Percentiles rank a stretch among this genome's conserved stretches.
Conservation (phyloP, 2,888 invertebrate genomes). For the Agrochola lychnidis region DNA sequence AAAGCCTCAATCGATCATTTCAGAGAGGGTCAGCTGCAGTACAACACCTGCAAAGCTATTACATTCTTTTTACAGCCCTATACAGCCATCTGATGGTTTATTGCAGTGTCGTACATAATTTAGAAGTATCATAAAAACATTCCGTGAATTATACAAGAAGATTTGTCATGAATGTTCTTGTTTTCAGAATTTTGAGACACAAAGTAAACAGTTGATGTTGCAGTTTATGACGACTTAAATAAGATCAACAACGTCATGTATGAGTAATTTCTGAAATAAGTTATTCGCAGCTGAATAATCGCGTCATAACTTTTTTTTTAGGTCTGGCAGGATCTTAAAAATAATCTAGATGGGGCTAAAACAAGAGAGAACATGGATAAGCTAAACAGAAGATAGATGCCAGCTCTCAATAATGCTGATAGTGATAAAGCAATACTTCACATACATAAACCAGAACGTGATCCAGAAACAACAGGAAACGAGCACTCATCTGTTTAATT, state of each 20-base stretch:
- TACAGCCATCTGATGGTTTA: conserved; percentile 80
- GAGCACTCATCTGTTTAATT: conserved; percentile 54
- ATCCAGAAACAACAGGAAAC: conserved; percentile 33
- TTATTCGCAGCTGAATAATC: conserved; percentile 16
- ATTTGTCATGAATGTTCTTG: conserved; percentile 45
- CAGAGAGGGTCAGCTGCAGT: conserved; percentile 63
- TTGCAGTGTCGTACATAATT: conserved; percentile 84
- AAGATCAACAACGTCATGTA: conserved; percentile 24
- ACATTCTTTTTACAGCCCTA: conserved; percentile 78
- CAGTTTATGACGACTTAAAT: conserved; percentile 15
- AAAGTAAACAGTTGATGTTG: conserved; percentile 34
- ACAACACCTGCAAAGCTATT: conserved; percentile 78
- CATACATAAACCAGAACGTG: background rate
- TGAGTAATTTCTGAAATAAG: conserved; percentile 19
- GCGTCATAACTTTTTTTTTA: background rate
- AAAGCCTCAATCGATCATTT: conserved; percentile 27
- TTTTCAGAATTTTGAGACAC: conserved; percentile 51
- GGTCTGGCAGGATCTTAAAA: background rate
- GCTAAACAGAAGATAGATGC: background rate
- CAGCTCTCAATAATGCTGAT: background rate
- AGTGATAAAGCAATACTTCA: background rate
- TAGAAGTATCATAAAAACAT: conserved; percentile 66
- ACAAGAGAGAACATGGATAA: background rate
- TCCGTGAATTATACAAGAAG: conserved; percentile 67
- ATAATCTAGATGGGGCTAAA: background rate